Conservation (phyloP, 2,113 vertebrate genomes). For the Calypte anna region DNA sequence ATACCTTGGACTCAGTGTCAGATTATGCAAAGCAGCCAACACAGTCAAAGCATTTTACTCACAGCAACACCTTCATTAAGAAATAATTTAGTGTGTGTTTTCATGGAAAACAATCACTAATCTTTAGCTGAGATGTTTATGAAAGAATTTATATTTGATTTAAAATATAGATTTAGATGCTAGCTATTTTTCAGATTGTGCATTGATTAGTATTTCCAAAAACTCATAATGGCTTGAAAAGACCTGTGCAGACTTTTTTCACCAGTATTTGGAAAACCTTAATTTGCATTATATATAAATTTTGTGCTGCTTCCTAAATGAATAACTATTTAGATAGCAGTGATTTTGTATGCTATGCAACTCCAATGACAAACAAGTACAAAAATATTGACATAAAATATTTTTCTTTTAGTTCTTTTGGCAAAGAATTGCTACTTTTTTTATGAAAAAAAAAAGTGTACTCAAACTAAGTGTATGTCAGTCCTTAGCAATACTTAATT, state of each 20-base stretch:
- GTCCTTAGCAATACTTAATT: not conserved
- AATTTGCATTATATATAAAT: not conserved
- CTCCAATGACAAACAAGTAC: not conserved
- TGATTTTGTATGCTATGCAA: not conserved
- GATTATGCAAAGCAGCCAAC: not conserved
- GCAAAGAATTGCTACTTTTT: not conserved
- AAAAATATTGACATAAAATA: not conserved
- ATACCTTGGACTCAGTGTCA: not conserved
- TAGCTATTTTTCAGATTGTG: not conserved
- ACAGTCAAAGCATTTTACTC: not conserved
- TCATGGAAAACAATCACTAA: not conserved
- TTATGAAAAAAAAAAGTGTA: not conserved
- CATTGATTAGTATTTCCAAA: not conserved
- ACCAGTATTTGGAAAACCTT: not conserved
- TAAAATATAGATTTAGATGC: not conserved
- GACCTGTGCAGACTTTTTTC: not conserved
- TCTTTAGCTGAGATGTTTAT: not conserved
- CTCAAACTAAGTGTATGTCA: not conserved
- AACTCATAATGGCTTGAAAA: not conserved
- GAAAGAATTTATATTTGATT: not conserved
- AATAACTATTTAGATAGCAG: not conserved
- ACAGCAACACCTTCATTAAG: not conserved
- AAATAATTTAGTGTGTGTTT: not conserved
- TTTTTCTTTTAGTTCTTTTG: not conserved
- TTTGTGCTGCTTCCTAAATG: not conserved